These are phyloP conservation scores for Pecten maximus DNA, from an alignment of 2,888 invertebrate species.

Conservation along the genomic window DNA sequence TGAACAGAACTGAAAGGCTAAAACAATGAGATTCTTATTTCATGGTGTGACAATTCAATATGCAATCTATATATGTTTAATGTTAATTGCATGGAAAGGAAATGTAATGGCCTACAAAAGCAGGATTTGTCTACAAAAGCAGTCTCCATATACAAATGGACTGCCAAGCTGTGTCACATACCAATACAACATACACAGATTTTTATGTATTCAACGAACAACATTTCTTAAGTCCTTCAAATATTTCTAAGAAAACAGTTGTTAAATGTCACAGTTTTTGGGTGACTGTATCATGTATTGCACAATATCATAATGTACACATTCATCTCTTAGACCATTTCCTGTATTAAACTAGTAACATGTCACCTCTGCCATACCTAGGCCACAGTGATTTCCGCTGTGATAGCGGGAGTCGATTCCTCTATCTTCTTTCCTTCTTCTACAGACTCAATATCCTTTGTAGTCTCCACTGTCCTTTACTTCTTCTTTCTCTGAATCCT, in stretches of 20 bases:
- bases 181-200: too few relatives aligned
- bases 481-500: constrained; percentile 31
- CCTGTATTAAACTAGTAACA: too few relatives aligned
- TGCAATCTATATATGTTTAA: background rate
- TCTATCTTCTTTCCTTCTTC: constrained; percentile 42
- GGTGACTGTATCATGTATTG: background rate
- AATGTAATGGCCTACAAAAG: background rate
- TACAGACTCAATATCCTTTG: constrained; percentile 36
- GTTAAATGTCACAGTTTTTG: background rate
- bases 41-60: too few relatives aligned
- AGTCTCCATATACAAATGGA: background rate
- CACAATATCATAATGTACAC: background rate
- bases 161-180: too few relatives aligned
- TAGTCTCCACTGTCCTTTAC: constrained; percentile 32
- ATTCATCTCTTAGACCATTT: background rate
- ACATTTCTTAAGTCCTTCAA: too few relatives aligned
- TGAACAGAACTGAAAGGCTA: too few relatives aligned
- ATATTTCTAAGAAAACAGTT: background rate
- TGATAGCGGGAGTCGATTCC: background rate
- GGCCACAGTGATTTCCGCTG: background rate
- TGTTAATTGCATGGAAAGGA: background rate
- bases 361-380: too few relatives aligned
- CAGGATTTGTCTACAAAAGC: background rate
- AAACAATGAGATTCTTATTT: too few relatives aligned
- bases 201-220: too few relatives aligned